Evolutionary conservation across 2,113 vertebrate species (phyloP).

Genomic region (Aramus guarauna): DNA sequence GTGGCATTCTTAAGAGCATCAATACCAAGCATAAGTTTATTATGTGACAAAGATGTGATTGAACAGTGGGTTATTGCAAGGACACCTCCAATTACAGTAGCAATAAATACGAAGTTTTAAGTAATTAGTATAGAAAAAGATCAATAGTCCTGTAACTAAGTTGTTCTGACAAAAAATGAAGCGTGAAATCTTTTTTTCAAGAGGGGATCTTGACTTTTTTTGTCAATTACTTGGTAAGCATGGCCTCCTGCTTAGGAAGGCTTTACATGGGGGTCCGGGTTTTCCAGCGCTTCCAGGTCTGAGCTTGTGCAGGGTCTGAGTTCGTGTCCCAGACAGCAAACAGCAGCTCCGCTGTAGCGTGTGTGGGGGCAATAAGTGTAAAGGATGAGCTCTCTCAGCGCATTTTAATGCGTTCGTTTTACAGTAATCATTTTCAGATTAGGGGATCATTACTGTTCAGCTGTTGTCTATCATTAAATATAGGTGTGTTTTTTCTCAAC

Average conservation of each 20-base stretch:
- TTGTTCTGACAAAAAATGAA: not conserved
- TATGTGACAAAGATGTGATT: not conserved
- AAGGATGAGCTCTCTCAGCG: not conserved
- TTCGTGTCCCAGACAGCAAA: no score
- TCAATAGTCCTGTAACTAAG: not conserved
- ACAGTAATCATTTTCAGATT: not conserved
- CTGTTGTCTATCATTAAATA: not conserved
- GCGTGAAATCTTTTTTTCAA: not conserved
- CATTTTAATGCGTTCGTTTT: not conserved
- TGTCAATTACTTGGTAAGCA: not conserved
- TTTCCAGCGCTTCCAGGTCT: not conserved
- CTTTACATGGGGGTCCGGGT: not conserved
- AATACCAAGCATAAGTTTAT: accelerated
- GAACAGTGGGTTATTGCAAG: not conserved
- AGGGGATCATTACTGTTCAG: not conserved
- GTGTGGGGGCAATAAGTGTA: not conserved
- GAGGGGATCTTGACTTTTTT: not conserved
- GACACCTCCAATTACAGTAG: not conserved
- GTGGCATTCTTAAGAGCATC: not conserved
- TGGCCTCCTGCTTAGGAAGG: not conserved
- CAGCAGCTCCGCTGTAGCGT: no score
- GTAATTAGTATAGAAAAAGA: not conserved
- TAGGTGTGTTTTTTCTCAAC: not conserved
- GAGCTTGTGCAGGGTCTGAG: not conserved
- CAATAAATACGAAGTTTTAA: not conserved